Percentiles rank a stretch among this genome's conserved stretches.
These are phyloP conservation scores for Coilia nasus DNA, from an alignment of 2,797 vertebrate genomes.

Conservation along the genomic window DNA sequence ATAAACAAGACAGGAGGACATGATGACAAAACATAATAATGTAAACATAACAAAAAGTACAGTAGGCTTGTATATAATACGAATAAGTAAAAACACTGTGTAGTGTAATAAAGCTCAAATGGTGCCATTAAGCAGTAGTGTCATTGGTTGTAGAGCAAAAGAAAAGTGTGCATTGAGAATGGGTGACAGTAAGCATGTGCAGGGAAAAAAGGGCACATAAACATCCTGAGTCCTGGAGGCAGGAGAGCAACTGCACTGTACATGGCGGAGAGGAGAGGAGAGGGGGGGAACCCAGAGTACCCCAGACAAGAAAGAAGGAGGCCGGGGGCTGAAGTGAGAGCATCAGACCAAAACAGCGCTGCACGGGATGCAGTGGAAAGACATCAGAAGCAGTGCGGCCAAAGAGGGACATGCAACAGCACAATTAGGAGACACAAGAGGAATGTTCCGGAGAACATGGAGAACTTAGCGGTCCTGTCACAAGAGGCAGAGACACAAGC, in stretches of 20 bases:
- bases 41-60: too few species aligned
- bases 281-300: background rate
- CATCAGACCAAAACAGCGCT: background rate
- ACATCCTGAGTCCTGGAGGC: background rate
- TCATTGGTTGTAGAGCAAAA: too few species aligned
- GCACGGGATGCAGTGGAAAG: too few species aligned
- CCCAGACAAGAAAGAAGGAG: background rate
- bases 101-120: too few species aligned
- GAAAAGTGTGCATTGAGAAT: too few species aligned
- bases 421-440: background rate
- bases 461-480: background rate
- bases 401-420: background rate
- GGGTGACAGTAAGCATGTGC: constrained; percentile 31
- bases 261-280: background rate
- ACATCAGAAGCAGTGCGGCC: background rate
- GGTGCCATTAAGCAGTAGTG: too few species aligned
- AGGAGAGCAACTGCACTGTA: background rate
- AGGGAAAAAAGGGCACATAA: background rate
- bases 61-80: too few species aligned
- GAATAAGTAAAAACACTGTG: too few species aligned
- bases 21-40: too few species aligned
- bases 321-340: background rate
- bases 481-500: background rate
- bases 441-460: background rate
- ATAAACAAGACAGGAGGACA: too few species aligned